Percentiles rank a stretch among this genome's conserved stretches.
Evolutionary conservation across 1,140 invertebrate species (phyloP).

Genomic region (Drosophila hydei): DNA sequence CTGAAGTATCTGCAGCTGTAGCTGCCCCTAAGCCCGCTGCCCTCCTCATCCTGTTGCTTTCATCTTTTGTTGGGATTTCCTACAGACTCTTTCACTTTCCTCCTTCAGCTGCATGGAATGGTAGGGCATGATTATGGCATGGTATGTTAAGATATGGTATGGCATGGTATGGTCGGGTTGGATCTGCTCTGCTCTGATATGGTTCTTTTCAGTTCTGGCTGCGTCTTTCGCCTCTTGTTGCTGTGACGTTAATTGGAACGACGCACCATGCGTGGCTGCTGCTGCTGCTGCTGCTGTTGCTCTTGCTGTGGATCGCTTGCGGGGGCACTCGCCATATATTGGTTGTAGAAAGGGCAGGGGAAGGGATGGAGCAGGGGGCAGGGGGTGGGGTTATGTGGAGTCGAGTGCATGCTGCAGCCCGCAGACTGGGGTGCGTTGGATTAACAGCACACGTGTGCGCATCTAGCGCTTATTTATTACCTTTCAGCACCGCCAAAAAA

Average conservation of each 20-base stretch:
- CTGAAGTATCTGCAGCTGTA: slow-evolving; percentile 48
- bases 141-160: slow-evolving; percentile 12
- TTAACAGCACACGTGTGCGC: slow-evolving; percentile 78
- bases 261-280: slow-evolving; percentile 64
- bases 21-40: slow-evolving; percentile 12
- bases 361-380: not conserved
- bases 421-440: slow-evolving; percentile 49
- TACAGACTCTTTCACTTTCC: slow-evolving; percentile 34
- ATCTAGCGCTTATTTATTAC: slow-evolving; percentile 79
- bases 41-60: slow-evolving; percentile 18
- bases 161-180: slow-evolving; percentile 3
- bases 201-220: slow-evolving; percentile 9
- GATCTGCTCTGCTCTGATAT: not conserved
- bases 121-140: slow-evolving; percentile 20
- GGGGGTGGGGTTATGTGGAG: not conserved
- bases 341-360: slow-evolving; percentile 2
- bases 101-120: slow-evolving; percentile 8
- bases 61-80: slow-evolving; percentile 56
- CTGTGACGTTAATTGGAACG: slow-evolving; percentile 74
- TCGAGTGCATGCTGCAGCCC: slow-evolving; percentile 3
- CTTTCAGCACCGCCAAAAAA: slow-evolving; percentile 69
- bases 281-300: slow-evolving; percentile 15
- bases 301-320: slow-evolving; percentile 39
- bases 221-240: slow-evolving; percentile 25
- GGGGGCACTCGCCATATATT: slow-evolving; percentile 2